These are phyloP conservation scores for Anas platyrhynchos DNA, from an alignment of 2,113 vertebrate species.

Conservation along the genomic window DNA sequence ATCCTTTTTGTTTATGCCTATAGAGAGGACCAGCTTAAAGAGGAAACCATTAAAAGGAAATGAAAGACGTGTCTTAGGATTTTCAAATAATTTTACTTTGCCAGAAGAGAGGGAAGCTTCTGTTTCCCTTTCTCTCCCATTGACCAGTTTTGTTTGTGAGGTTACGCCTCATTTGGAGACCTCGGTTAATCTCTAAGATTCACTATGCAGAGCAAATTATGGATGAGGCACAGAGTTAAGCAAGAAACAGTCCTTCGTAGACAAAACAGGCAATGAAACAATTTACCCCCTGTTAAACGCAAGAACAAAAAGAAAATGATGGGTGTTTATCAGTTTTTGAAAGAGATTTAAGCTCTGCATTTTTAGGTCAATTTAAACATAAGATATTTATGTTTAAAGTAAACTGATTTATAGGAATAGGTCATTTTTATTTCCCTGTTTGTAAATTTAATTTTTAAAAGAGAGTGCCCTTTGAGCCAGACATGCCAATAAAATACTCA, in stretches of 20 bases:
- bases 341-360: background rate
- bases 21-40: background rate
- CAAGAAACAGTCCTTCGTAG: background rate
- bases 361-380: background rate
- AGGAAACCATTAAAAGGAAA: background rate
- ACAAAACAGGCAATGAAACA: background rate
- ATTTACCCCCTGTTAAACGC: background rate
- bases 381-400: background rate
- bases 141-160: background rate
- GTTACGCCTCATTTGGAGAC: background rate
- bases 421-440: background rate
- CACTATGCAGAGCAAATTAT: background rate
- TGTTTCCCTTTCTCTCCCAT: background rate
- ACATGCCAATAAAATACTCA: background rate
- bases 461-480: background rate
- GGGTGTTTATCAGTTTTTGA: background rate
- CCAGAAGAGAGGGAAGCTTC: rapidly evolving
- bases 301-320: background rate
- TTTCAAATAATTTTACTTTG: background rate
- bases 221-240: background rate
- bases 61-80: background rate
- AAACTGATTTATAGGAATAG: background rate
- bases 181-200: background rate
- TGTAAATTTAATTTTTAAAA: background rate
- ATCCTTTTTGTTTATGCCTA: background rate